phyloP scores from a whole-genome alignment of 1,140 invertebrate species.

The Heliconius congener region DNA sequence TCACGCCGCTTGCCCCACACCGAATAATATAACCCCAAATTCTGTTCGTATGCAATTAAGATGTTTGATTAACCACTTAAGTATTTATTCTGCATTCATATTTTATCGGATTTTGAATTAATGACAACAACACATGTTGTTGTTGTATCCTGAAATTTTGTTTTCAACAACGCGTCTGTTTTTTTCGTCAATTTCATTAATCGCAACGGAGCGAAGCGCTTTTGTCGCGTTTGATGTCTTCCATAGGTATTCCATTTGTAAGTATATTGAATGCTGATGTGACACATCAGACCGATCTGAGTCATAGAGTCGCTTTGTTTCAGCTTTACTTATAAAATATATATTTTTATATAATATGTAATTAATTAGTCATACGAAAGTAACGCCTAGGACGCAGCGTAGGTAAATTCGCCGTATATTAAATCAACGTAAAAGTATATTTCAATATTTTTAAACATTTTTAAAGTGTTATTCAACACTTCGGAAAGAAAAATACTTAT shows the following conservation, averaged over 20 bases:
- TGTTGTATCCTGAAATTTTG: background rate
- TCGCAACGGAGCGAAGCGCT: too few relatives aligned
- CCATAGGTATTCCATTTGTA: background rate
- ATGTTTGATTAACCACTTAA: constrained; percentile 29
- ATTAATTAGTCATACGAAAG: background rate
- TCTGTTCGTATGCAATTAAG: constrained; percentile 48
- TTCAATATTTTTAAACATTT: too few relatives aligned
- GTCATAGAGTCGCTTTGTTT: background rate
- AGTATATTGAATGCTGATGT: background rate
- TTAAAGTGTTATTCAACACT: too few relatives aligned
- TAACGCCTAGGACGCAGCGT: too few relatives aligned
- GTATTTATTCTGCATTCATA: constrained; percentile 10
- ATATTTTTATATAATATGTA: background rate
- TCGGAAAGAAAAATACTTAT: too few relatives aligned
- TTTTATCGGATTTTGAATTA: background rate
- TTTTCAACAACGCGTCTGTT: background rate
- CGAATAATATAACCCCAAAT: constrained; percentile 54
- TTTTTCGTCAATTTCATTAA: too few relatives aligned
- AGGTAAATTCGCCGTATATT: background rate
- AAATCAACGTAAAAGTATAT: background rate
- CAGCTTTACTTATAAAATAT: background rate
- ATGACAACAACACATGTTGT: background rate
- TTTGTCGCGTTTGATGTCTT: background rate
- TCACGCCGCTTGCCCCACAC: constrained; percentile 69
- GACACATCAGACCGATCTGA: background rate